Base-by-base conservation (phyloP, 2,888 invertebrate species). In the Nomada fabriciana region DNA sequence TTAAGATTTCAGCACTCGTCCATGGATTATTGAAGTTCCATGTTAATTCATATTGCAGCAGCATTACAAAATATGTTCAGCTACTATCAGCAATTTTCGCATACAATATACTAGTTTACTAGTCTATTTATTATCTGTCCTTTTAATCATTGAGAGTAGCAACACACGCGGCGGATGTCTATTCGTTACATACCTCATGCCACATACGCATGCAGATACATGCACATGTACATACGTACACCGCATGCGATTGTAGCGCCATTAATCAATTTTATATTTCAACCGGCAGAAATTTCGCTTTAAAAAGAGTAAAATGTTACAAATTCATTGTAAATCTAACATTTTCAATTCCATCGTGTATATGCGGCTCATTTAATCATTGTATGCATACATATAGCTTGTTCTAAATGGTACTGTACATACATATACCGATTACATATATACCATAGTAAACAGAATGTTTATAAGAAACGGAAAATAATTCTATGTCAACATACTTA, bases 161-260 rank as follows among this genome's bases (percentile, higher is more conserved):
- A 63, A 42, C 18, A 70, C 20, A 53, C 11, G 20, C 20, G 36
- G 36, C 15, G 11, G 13, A 53, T 20, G 42, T 3, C 20, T 36
- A 57, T 29, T 15, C 63, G 13, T 61, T 25, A 20, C n/a, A 29
- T 3, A 47, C 36, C 36, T 36, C 36, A 36, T 36, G 36, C 5
- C 36, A 36, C 29, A 29, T 29, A 7, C 29, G n/a, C n/a, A n/a
- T n/a, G n/a, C n/a, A n/a, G n/a, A n/a, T n/a, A n/a, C n/a, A n/a
- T n/a, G n/a, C n/a, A n/a, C n/a, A n/a, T n/a, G n/a, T n/a, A n/a
- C n/a, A n/a, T n/a, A n/a, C 29, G 0, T 7, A 29, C 7, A 29
- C 29, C 7, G 55, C 23, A 63, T 13, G 43, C 55, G 55, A 52
- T 52, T 63, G 72, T 59, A 76, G 50, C 57, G 25, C 42, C 63